A percentile compares a stretch with the other conserved stretches of the same genome.
phyloP scores from a whole-genome alignment of 2,113 vertebrate genomes.

The Pangasianodon gigas region DNA sequence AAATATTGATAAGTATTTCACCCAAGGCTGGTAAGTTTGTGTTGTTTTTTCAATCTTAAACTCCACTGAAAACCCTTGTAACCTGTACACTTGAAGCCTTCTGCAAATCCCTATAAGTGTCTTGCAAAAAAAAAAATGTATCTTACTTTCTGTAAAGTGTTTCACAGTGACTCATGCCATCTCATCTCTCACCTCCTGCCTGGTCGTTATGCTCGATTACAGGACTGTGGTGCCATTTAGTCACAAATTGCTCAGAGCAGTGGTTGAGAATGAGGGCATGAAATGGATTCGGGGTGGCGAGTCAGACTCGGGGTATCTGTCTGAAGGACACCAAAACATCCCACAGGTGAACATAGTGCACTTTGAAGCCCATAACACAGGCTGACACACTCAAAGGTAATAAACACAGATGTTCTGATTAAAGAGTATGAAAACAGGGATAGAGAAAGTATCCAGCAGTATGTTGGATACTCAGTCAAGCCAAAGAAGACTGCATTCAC shows the following conservation, averaged over 20 bases:
- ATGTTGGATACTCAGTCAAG: not conserved
- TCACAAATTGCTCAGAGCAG: slow-evolving; percentile 25
- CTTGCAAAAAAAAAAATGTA: not conserved
- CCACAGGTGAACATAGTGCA: slow-evolving; percentile 16
- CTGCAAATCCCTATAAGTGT: not conserved
- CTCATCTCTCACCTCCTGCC: slow-evolving; percentile 54
- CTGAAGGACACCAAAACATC: slow-evolving; percentile 20
- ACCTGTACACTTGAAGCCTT: not conserved
- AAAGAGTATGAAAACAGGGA: not conserved
- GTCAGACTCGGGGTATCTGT: not conserved
- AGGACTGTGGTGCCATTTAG: slow-evolving; percentile 3
- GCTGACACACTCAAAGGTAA: slow-evolving; percentile 4
- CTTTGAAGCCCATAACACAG: not conserved
- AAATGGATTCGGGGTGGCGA: slow-evolving; percentile 25
- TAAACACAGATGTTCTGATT: slow-evolving; percentile 6
- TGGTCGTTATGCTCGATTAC: slow-evolving; percentile 59
- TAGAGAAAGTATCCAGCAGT: not conserved
- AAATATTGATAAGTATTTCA: not conserved
- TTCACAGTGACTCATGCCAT: slow-evolving; percentile 61
- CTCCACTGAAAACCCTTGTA: not conserved
- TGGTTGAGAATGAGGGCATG: slow-evolving; percentile 18
- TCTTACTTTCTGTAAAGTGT: slow-evolving; percentile 63
- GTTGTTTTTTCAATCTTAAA: not conserved
- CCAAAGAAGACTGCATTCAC: not conserved
- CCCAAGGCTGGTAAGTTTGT: not conserved